phyloP scores from a whole-genome alignment of 2,888 invertebrate genomes.

The Leucozona laternaria region DNA sequence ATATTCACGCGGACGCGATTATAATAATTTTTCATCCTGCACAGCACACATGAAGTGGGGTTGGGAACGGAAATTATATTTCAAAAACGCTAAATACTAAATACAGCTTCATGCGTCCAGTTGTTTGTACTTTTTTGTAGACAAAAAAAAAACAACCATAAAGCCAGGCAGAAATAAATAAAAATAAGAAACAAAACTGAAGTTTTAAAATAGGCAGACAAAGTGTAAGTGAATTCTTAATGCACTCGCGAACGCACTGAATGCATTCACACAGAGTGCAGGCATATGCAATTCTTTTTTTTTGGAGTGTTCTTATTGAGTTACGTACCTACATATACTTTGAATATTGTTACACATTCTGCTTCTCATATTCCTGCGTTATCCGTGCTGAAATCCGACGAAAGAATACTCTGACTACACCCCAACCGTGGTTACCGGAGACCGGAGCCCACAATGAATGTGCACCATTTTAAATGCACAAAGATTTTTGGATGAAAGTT shows the following conservation, averaged over 20 bases:
- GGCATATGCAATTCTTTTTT: conserved; percentile 58
- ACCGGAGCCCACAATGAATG: conserved; percentile 11
- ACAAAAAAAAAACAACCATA: conserved; percentile 49
- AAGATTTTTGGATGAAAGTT: conserved; percentile 21
- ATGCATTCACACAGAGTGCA: conserved; percentile 31
- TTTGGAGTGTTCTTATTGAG: conserved; percentile 53
- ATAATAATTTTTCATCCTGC: conserved; percentile 44
- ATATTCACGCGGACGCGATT: neutral
- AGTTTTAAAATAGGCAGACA: conserved; percentile 59
- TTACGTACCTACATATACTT: conserved; percentile 1
- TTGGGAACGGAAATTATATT: conserved; percentile 62
- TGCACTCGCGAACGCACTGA: conserved; percentile 50
- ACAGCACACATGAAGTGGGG: conserved; percentile 27
- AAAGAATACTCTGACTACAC: conserved; percentile 4
- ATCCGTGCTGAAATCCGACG: conserved; percentile 30
- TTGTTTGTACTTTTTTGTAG: neutral
- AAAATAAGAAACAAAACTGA: conserved; percentile 24
- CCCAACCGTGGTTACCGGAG: neutral
- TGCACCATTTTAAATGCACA: conserved; percentile 2
- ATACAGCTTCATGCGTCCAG: conserved; percentile 52
- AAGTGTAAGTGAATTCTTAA: conserved; percentile 56
- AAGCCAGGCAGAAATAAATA: neutral
- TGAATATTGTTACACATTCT: conserved; percentile 36
- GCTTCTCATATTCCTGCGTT: conserved; percentile 35
- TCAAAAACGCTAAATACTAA: conserved; percentile 43